Conservation (phyloP, 2,797 vertebrate genomes). For the Sebastes minor region DNA sequence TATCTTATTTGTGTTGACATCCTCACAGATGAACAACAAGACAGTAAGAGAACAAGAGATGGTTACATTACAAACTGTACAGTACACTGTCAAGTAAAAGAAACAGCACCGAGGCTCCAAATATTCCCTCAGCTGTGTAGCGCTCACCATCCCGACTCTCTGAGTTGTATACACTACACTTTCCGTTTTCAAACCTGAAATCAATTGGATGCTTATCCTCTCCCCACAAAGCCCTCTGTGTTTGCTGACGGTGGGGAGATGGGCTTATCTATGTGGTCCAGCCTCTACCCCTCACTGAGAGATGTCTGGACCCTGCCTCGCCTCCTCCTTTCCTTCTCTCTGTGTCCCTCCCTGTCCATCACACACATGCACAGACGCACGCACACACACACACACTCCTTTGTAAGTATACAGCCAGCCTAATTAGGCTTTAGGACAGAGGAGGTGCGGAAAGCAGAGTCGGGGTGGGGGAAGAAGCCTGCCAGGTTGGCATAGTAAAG, state of each 20-base stretch:
- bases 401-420: constrained; percentile 26
- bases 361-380: background rate
- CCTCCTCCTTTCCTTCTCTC: constrained; percentile 28
- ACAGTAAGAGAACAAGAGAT: background rate
- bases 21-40: background rate
- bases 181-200: constrained; percentile 68
- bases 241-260: constrained; percentile 56
- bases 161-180: constrained; percentile 44
- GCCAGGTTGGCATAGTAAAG: constrained; percentile 5
- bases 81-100: constrained; percentile 11
- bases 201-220: constrained; percentile 71
- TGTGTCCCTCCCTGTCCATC: constrained; percentile 6
- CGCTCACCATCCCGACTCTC: background rate
- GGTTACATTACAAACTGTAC: constrained; percentile 1
- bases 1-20: constrained; percentile 1
- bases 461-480: constrained; percentile 6
- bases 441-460: background rate
- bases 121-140: constrained; percentile 1
- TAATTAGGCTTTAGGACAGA: constrained; percentile 39
- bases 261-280: constrained; percentile 78
- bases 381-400: background rate
- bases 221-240: constrained; percentile 60
- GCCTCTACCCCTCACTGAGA: constrained; percentile 61
- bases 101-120: background rate
- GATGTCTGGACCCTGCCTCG: constrained; percentile 54